Evolutionary conservation across 2,888 invertebrate genomes (phyloP), one percentile per base, ranked within the genome.

Genomic region (Nudaria mundana): DNA sequence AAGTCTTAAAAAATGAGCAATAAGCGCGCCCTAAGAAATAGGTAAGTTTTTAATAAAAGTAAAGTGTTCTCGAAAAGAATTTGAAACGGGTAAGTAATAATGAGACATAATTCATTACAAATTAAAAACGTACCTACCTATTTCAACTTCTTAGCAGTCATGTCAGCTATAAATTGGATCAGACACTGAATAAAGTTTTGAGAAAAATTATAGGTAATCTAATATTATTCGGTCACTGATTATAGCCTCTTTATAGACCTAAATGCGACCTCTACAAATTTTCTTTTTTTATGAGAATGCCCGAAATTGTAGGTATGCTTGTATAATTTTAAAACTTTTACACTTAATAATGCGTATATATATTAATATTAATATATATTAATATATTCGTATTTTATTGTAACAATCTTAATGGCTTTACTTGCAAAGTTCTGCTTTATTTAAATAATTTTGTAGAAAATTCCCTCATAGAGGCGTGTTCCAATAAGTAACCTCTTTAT

Each of bases 191-290:
- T 20, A 36, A 39, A 40, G 22, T 40, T 31, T n/a, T n/a, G 29
- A 34, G 33, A 37, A 44, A 37, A 40, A 29, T 24, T 37, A 37
- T 13, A 10, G 30, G 33, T 40, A 44, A 44, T 39, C 30, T 33
- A 37, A 44, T 37, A 40, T 44, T 40, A n/a, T 44, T 37, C 33
- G 33, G 33, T 33, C 40, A 30, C 20, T 37, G 40, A 44, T 44
- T 37, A 44, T 33, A 26, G 44, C 13, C 33, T 36, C 39, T 44
- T 39, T 44, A 36, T 40, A 40, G 36, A 33, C 44, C 29, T 33
- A n/a, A 35, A 23, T 25, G 11, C 16, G 32, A 8, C n/a, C 15
- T 10, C 23, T 6, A n/a, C 3, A 11, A 3, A 12, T 16, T 11
- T 12, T 18, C 18, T 12, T 26, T 12, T 34, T 1, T 14, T 14